phyloP scores from a whole-genome alignment of 1,140 invertebrate species.

The Mycetomoellerius zeteki region DNA sequence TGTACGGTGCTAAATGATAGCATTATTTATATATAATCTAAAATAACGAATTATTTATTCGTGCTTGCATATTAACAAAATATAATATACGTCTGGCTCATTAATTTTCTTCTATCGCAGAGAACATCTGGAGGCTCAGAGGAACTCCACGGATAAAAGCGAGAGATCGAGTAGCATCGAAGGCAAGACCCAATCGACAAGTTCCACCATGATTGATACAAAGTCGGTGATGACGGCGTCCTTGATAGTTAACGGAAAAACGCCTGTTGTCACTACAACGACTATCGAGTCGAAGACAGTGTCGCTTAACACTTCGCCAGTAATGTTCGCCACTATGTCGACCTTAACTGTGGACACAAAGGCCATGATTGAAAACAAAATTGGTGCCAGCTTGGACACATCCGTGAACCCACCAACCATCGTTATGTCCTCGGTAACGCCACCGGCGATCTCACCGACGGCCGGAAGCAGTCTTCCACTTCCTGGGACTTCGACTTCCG shows the following conservation, averaged over 20 bases:
- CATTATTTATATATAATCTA: conserved; percentile 9
- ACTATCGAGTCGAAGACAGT: conserved; percentile 63
- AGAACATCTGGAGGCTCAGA: conserved; percentile 82
- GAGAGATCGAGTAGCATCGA: conserved; percentile 78
- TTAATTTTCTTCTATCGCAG: conserved; percentile 72
- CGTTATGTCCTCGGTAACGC: conserved; percentile 93
- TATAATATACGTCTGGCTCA: background rate
- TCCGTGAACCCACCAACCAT: conserved; percentile 92
- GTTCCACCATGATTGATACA: conserved; percentile 43
- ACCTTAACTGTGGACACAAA: conserved; percentile 83
- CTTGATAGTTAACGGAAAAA: conserved; percentile 61
- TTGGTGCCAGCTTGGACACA: conserved; percentile 79
- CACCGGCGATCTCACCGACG: conserved; percentile 92
- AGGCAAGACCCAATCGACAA: conserved; percentile 56
- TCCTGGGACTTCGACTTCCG: conserved; percentile 84
- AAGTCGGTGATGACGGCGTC: conserved; percentile 59
- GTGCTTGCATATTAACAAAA: background rate
- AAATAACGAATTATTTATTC: background rate
- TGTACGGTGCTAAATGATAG: background rate
- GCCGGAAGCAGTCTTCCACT: conserved; percentile 83
- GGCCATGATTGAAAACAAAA: conserved; percentile 46
- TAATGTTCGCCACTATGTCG: conserved; percentile 49
- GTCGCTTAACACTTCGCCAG: conserved; percentile 42
- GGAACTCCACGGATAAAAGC: conserved; percentile 74
- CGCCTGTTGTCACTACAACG: background rate